A percentile compares a stretch with the other conserved stretches of the same genome.
phyloP scores from a whole-genome alignment of 2,113 vertebrate genomes.

The Nerophis lumbriciformis region DNA sequence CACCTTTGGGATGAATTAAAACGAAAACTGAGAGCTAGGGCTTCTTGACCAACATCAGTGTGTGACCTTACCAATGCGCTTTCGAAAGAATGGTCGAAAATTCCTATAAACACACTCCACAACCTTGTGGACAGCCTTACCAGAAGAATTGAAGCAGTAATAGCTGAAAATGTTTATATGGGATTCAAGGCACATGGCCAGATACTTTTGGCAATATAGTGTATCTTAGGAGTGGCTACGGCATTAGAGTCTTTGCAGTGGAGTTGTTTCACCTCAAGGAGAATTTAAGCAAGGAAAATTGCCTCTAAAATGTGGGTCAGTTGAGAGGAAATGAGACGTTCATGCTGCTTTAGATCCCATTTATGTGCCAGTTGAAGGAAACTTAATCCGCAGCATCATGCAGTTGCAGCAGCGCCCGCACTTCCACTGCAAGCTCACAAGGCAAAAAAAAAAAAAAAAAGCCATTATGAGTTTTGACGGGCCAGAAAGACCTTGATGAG shows the following conservation, averaged over 20 bases:
- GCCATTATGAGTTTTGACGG: not conserved
- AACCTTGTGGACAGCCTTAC: no score
- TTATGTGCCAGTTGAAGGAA: constrained; percentile 43
- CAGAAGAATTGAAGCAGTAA: no score
- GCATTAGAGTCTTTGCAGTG: not conserved
- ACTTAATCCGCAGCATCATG: constrained; percentile 36
- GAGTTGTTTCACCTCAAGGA: not conserved
- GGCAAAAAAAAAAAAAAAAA: no score
- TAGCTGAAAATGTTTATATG: no score
- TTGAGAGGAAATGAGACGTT: constrained; percentile 37
- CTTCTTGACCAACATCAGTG: no score
- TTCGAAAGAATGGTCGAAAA: no score
- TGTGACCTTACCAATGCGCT: no score
- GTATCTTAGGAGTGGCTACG: not conserved
- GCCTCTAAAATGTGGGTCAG: constrained; percentile 49
- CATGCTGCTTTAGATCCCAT: constrained; percentile 50
- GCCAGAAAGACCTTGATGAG: not conserved
- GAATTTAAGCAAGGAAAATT: constrained; percentile 1
- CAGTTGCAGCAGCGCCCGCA: constrained; percentile 26
- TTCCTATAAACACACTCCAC: no score
- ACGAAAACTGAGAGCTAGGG: no score
- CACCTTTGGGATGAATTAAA: no score
- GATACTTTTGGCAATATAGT: not conserved
- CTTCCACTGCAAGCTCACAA: constrained; percentile 18
- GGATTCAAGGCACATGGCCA: no score